Percentiles rank a stretch among this genome's conserved stretches.
Evolutionary conservation across 2,797 vertebrate genomes (phyloP).

Genomic region (Coendou prehensilis): DNA sequence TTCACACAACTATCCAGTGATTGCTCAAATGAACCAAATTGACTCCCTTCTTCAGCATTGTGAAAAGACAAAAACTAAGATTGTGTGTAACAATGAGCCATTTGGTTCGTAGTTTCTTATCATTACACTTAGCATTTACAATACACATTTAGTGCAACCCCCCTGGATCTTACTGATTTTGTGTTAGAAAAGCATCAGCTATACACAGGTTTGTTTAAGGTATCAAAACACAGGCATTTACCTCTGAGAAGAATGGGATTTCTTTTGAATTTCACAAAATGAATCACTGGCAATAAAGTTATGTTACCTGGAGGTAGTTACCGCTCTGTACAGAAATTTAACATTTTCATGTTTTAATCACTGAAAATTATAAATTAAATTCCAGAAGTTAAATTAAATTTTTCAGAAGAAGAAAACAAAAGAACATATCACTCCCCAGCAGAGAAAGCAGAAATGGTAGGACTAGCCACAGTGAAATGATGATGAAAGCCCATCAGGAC

Average conservation of each 20-base stretch:
- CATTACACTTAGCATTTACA: slow-evolving; percentile 39
- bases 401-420: neutral
- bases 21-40: slow-evolving; percentile 49
- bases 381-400: neutral
- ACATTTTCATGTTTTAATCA: slow-evolving; percentile 34
- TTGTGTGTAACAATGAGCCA: slow-evolving; percentile 32
- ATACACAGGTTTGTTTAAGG: neutral
- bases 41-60: slow-evolving; percentile 31
- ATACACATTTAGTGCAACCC: neutral
- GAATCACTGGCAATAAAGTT: neutral
- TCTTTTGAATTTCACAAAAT: neutral
- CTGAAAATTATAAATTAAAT: neutral
- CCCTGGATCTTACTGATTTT: slow-evolving; percentile 2
- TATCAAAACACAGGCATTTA: neutral
- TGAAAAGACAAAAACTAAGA: slow-evolving; percentile 64
- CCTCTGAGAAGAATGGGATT: neutral
- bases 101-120: slow-evolving; percentile 45
- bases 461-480: neutral
- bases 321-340: neutral
- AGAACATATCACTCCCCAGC: neutral
- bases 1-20: neutral
- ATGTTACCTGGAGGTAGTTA: neutral
- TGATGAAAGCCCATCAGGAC: neutral
- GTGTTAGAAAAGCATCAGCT: slow-evolving; percentile 6
- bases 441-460: neutral